Evolutionary conservation across 2,113 vertebrate species (phyloP).

Genomic region (Clarias macrocephalus): DNA sequence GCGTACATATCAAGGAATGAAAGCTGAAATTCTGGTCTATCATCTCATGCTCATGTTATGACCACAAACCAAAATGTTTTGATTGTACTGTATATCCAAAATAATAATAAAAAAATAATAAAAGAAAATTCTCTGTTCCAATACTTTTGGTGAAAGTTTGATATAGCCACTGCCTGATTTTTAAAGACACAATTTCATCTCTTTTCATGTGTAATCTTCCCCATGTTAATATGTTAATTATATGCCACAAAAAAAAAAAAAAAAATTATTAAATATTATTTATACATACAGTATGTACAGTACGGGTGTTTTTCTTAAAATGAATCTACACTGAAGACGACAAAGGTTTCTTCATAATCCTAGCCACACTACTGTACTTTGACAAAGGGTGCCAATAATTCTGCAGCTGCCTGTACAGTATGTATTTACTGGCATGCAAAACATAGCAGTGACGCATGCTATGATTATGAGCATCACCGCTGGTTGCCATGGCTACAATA

Average conservation of each 20-base stretch:
- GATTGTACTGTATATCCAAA: not conserved
- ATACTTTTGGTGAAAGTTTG: not conserved
- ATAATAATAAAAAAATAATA: not conserved
- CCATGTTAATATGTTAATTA: too few relatives aligned
- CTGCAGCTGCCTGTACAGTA: not conserved
- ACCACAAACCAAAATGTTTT: not conserved
- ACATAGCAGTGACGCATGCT: not conserved
- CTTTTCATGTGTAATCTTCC: not conserved
- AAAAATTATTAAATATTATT: not conserved
- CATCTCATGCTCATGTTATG: not conserved
- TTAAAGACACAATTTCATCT: not conserved
- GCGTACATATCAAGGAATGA: not conserved
- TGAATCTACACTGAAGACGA: not conserved
- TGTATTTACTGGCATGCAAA: not conserved
- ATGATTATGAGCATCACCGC: not conserved
- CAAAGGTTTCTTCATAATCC: not conserved
- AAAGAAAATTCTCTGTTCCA: not conserved
- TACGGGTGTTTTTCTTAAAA: too few relatives aligned
- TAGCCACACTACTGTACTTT: not conserved
- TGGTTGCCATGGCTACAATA: conserved; percentile 12
- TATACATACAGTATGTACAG: not conserved
- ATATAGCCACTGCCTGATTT: not conserved
- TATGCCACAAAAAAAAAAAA: too few relatives aligned
- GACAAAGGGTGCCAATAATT: not conserved
- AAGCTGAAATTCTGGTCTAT: not conserved